Evolutionary conservation across 2,797 vertebrate genomes (phyloP), one percentile per base, ranked within the genome.

Genomic region (Pangasius sanitwongsei): DNA sequence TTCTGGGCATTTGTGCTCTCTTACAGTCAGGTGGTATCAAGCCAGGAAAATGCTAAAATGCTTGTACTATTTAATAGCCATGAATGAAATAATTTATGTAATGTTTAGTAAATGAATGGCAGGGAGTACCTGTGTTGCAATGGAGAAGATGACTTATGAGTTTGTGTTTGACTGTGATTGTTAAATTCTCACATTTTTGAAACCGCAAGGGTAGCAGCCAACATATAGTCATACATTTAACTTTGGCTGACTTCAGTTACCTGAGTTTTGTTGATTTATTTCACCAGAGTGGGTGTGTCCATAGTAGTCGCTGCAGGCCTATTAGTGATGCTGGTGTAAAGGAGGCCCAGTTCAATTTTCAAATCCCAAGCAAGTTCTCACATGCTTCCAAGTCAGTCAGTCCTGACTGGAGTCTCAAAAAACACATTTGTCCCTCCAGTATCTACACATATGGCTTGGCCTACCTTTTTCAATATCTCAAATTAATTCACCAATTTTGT

Each of bases 321-420:
- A 50, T 87, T 86, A 65, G 28, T 28, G 67, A 89, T 88, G 83
- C 86, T 84, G 63, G 70, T 88, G 16, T 86, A 48, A 63, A 81
- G 53, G 18, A 85, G 31, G 48, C 80, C 83, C 87, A 91, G 89
- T 92, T 90, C 75, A 86, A 65, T 80, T 84, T 83, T 85, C 20
- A 92, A 92, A 85, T 91, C 25, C 86, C 92, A 90, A 86, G 80
- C 93, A 94, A 92, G 94, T 95, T 95, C 93, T 90, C 91, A 94
- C 94, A 92, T 16, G 92, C 90, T 88, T 93, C 90, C 55, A 82
- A 85, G 92, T 93, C 90, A 89, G 86, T 85, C 69, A 86, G 18
- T 83, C 74, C 89, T 88, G 88, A 90, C 89, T 90, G 87, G 89
- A 89, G 89, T 93, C 90, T 92, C 90, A 92, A 92, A 95, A 93